Conservation (phyloP, 2,888 invertebrate genomes). For the Drosophila nr. perissopoda region DNA sequence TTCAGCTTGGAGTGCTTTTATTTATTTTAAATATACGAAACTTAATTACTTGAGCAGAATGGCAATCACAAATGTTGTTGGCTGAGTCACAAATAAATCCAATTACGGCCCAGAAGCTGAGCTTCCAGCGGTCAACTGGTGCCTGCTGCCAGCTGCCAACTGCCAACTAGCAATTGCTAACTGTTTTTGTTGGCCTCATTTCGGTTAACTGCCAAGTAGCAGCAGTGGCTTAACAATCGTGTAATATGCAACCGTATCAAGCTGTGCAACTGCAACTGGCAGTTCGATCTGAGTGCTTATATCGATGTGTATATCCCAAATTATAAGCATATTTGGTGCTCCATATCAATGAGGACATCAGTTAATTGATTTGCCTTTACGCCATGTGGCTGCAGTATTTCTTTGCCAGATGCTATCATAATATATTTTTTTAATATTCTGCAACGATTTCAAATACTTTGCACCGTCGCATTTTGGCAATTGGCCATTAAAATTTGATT, state of each 20-base stretch:
- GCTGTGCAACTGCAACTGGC: constrained; percentile 31
- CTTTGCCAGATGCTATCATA: constrained; percentile 39
- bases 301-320: neutral
- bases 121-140: constrained; percentile 35
- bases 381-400: constrained; percentile 60
- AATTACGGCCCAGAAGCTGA: constrained; percentile 35
- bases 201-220: constrained; percentile 21
- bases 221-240: constrained; percentile 1
- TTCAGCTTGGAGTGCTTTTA: neutral
- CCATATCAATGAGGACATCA: constrained; percentile 28
- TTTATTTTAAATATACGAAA: constrained; percentile 2
- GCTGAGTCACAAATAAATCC: constrained; percentile 46
- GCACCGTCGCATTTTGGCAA: constrained; percentile 59
- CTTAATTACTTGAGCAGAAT: constrained; percentile 43
- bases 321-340: constrained; percentile 6
- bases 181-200: constrained; percentile 47
- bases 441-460: constrained; percentile 38
- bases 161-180: constrained; percentile 28
- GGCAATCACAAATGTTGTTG: constrained; percentile 20
- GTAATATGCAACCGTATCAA: constrained; percentile 6
- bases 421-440: constrained; percentile 74
- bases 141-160: constrained; percentile 5
- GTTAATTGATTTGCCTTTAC: constrained; percentile 75
- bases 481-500: constrained; percentile 75
- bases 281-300: constrained; percentile 7